Conservation (phyloP, 2,797 vertebrate genomes). For the Neopelma chrysocephalum region DNA sequence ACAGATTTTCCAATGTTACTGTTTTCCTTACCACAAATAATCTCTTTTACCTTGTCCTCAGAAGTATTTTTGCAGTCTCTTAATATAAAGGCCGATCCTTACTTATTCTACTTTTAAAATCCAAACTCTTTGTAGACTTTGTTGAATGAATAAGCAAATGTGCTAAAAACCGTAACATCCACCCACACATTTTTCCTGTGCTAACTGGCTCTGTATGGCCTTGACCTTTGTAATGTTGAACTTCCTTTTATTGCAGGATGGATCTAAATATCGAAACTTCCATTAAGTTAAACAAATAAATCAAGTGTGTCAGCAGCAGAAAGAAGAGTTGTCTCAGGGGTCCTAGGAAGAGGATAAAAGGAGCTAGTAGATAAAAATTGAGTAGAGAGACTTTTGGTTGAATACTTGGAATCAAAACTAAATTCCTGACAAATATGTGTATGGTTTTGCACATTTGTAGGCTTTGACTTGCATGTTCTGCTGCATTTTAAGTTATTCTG, state of each 20-base stretch:
- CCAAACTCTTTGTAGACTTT: background rate
- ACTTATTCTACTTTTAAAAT: background rate
- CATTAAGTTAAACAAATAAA: slow-evolving; percentile 56
- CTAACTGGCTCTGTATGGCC: background rate
- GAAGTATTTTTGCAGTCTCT: background rate
- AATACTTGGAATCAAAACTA: background rate
- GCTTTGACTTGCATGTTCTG: background rate
- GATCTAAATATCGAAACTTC: slow-evolving; percentile 60
- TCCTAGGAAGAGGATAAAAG: background rate
- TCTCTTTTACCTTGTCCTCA: background rate
- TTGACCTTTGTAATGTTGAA: slow-evolving; percentile 60
- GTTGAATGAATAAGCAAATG: background rate
- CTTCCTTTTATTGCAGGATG: slow-evolving; percentile 54
- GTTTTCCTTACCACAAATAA: background rate
- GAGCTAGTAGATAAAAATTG: background rate
- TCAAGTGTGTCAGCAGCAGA: slow-evolving; percentile 16
- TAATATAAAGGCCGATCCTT: background rate
- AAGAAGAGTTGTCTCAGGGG: slow-evolving; percentile 26
- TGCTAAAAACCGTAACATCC: background rate
- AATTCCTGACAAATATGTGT: background rate
- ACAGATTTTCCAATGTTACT: background rate
- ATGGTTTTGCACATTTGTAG: background rate
- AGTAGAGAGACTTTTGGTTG: background rate
- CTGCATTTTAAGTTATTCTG: background rate
- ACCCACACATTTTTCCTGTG: background rate